Evolutionary conservation across 2,888 invertebrate genomes (phyloP).

Genomic region (Neoitamus cyanurus): DNA sequence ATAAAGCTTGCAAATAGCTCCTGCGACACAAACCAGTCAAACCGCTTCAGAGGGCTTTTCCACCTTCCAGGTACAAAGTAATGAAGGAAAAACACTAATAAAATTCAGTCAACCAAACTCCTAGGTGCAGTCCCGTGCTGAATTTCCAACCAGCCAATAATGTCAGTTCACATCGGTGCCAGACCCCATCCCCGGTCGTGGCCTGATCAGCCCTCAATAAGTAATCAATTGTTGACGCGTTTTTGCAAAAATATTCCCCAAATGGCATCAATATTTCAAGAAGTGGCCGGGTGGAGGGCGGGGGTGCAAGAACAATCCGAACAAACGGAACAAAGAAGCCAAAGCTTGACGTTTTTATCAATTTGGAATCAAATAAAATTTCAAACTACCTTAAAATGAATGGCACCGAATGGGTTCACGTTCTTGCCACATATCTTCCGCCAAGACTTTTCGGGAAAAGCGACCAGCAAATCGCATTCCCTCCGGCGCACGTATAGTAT

Average conservation of each 20-base stretch:
- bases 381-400: slow-evolving; percentile 44
- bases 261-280: slow-evolving; percentile 33
- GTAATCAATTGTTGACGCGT: slow-evolving; percentile 5
- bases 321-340: slow-evolving; percentile 23
- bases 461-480: slow-evolving; percentile 38
- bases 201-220: not conserved
- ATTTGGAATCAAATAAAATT: slow-evolving; percentile 45
- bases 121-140: not conserved
- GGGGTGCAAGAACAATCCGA: not conserved
- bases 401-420: slow-evolving; percentile 41
- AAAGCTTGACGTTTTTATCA: slow-evolving; percentile 29
- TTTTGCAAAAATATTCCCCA: not conserved
- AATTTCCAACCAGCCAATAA: not conserved
- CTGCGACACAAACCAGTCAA: not conserved
- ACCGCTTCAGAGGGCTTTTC: not conserved
- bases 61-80: not conserved
- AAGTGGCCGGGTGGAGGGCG: not conserved
- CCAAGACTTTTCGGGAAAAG: slow-evolving; percentile 11
- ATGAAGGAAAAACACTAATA: not conserved
- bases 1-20: not conserved
- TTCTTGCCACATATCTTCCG: slow-evolving; percentile 37
- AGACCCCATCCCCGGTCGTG: not conserved
- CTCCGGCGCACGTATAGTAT: slow-evolving; percentile 9
- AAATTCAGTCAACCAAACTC: not conserved
- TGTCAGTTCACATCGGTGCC: not conserved